phyloP scores from a whole-genome alignment of 2,797 vertebrate genomes.

The Eurystomus glaucurus region DNA sequence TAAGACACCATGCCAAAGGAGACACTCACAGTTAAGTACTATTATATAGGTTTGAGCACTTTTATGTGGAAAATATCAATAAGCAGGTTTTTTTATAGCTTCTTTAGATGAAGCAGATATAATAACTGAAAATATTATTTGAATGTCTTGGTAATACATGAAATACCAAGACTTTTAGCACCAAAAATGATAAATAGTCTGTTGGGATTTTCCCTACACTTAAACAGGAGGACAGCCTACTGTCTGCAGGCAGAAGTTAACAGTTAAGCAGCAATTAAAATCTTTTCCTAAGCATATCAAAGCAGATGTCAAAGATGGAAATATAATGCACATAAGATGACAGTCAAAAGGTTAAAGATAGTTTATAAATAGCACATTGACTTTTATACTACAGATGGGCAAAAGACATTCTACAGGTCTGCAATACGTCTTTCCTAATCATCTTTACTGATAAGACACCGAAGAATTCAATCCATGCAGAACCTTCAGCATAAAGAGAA shows the following conservation, averaged over 20 bases:
- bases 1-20: neutral
- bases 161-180: neutral
- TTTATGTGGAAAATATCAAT: neutral
- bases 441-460: neutral
- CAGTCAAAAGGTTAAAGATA: neutral
- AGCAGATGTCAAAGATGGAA: neutral
- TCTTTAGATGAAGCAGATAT: neutral
- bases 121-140: neutral
- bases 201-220: neutral
- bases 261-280: neutral
- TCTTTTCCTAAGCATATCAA: neutral
- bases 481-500: neutral
- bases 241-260: neutral
- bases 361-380: neutral
- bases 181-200: neutral
- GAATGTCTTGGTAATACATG: neutral
- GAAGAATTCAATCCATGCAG: neutral
- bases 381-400: neutral
- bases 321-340: neutral
- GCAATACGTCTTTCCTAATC: neutral
- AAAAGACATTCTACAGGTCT: neutral
- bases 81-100: neutral
- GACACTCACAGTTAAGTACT: neutral
- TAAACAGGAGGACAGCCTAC: neutral
- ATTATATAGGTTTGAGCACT: neutral